phyloP scores from a whole-genome alignment of 1,140 invertebrate genomes.

The Drosophila pallidifrons region DNA sequence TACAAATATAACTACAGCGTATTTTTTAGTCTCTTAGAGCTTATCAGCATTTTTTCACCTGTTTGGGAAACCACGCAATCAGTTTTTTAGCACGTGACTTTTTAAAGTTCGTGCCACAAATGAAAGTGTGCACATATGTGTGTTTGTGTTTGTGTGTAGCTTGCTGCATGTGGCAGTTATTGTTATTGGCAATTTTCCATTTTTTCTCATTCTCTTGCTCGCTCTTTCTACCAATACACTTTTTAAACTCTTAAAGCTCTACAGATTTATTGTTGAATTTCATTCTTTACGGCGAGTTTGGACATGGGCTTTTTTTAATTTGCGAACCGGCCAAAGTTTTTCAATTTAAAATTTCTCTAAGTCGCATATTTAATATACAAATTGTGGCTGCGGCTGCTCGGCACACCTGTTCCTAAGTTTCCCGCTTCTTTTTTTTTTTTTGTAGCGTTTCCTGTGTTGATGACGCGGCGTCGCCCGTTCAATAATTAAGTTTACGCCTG shows the following conservation, averaged over 20 bases:
- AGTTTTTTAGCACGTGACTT: conserved; percentile 65
- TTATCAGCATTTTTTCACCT: background rate
- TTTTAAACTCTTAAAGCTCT: conserved; percentile 29
- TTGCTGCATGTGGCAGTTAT: conserved; percentile 55
- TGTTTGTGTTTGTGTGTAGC: background rate
- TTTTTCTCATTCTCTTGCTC: background rate
- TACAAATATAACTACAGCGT: conserved; percentile 8
- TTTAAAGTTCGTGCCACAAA: conserved; percentile 34
- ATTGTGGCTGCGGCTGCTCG: conserved; percentile 48
- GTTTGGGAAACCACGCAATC: conserved; percentile 41
- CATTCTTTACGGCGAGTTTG: conserved; percentile 52
- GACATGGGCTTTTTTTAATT: conserved; percentile 75
- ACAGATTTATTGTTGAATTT: conserved; percentile 34
- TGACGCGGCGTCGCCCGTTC: conserved; percentile 55
- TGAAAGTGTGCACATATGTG: background rate
- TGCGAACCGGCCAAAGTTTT: conserved; percentile 74
- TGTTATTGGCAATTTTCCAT: conserved; percentile 52
- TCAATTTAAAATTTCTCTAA: conserved; percentile 78
- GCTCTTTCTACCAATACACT: background rate
- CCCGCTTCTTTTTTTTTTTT: conserved; percentile 7
- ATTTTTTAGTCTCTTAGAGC: background rate
- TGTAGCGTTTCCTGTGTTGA: conserved; percentile 15
- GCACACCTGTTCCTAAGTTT: conserved; percentile 62
- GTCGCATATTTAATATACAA: conserved; percentile 78
- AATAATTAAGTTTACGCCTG: conserved; percentile 79